Evolutionary conservation across 92 coral and sea anemone species (phyloP).

Genomic region (Isaurus tuberculatus): DNA sequence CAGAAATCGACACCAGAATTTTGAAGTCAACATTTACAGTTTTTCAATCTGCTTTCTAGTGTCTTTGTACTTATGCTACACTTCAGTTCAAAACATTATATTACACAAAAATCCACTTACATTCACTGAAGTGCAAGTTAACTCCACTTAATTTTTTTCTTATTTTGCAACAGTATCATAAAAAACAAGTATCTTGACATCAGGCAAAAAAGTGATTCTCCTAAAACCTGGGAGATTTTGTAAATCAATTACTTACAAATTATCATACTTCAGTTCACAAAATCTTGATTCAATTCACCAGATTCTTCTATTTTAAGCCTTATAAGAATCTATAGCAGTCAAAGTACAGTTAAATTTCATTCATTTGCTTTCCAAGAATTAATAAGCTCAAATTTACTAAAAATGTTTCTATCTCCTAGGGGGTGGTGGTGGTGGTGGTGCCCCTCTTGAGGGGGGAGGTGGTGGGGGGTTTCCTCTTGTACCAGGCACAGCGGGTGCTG

Average conservation of each 20-base stretch:
- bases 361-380: not conserved
- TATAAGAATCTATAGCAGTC: not conserved
- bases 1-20: constrained; percentile 3
- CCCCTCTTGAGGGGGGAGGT: constrained; percentile 92
- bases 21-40: constrained; percentile 24
- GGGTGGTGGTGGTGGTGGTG: constrained; percentile 99
- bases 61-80: constrained; percentile 15
- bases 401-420: constrained; percentile 50
- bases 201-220: constrained; percentile 26
- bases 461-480: constrained; percentile 91
- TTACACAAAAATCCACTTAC: not conserved
- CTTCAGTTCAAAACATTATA: constrained; percentile 24
- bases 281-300: not conserved
- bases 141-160: not conserved
- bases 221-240: constrained; percentile 7
- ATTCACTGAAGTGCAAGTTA: not conserved
- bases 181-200: constrained; percentile 17
- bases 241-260: constrained; percentile 20
- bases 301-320: not conserved
- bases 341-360: not conserved
- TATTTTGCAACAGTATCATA: constrained; percentile 16
- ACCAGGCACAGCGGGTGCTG: constrained; percentile 69
- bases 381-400: constrained; percentile 17
- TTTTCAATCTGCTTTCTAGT: not conserved
- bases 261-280: constrained; percentile 10